A percentile compares a stretch with the other conserved stretches of the same genome.
Evolutionary conservation across 1,140 invertebrate genomes (phyloP).

Genomic region (Heliconius nattereri): DNA sequence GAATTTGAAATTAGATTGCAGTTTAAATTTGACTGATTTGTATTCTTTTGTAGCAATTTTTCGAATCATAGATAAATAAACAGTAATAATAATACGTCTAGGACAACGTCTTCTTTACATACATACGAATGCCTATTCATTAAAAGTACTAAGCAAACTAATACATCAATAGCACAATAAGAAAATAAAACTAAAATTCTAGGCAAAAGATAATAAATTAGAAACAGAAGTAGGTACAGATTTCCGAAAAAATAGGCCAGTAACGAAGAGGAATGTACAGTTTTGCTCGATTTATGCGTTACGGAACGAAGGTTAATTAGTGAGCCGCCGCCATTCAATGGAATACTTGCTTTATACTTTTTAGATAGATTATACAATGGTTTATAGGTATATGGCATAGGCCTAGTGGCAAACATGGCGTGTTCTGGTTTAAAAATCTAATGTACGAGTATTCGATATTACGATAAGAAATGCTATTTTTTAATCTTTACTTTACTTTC

Average conservation of each 20-base stretch:
- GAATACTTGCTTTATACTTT: constrained; percentile 26
- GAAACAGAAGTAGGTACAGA: constrained; percentile 5
- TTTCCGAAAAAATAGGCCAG: constrained; percentile 42
- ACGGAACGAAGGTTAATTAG: constrained; percentile 70
- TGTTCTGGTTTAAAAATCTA: neutral
- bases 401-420: neutral
- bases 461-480: too few relatives aligned
- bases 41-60: too few relatives aligned
- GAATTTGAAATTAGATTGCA: constrained; percentile 21
- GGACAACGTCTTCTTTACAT: too few relatives aligned
- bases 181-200: constrained; percentile 8
- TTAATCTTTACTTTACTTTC: neutral
- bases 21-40: neutral
- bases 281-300: constrained; percentile 67
- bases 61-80: too few relatives aligned
- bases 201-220: constrained; percentile 16
- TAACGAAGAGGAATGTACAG: constrained; percentile 63
- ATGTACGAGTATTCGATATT: neutral
- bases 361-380: neutral
- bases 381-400: neutral
- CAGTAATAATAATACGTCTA: too few relatives aligned
- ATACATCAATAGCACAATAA: constrained; percentile 11
- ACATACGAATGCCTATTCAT: too few relatives aligned
- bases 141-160: neutral
- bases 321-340: constrained; percentile 47